Evolutionary conservation across 2,888 invertebrate species (phyloP).

Genomic region (Acronicta leporina): DNA sequence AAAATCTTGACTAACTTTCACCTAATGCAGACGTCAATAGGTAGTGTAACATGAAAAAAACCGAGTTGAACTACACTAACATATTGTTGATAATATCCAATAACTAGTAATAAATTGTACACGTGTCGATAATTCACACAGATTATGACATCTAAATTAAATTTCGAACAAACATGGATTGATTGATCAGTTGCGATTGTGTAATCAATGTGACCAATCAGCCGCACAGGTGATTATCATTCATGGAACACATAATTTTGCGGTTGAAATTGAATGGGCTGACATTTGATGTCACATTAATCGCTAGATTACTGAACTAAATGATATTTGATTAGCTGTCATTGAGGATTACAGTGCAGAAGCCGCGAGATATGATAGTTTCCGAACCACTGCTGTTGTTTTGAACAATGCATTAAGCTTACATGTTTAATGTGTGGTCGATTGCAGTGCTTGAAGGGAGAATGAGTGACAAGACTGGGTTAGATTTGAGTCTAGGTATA

Average conservation of each 20-base stretch:
- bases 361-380: conserved; percentile 37
- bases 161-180: conserved; percentile 55
- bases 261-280: conserved; percentile 69
- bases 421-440: conserved; percentile 1
- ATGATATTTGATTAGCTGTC: conserved; percentile 70
- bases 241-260: conserved; percentile 76
- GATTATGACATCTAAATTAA: conserved; percentile 54
- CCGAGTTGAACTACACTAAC: too few relatives aligned
- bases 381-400: conserved; percentile 31
- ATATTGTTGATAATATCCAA: neutral
- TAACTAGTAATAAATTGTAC: conserved; percentile 7
- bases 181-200: conserved; percentile 56
- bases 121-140: conserved; percentile 34
- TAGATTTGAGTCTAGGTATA: too few relatives aligned
- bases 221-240: conserved; percentile 71
- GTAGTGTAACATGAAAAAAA: too few relatives aligned
- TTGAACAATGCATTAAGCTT: conserved; percentile 11
- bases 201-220: conserved; percentile 71
- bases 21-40: too few relatives aligned
- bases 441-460: neutral
- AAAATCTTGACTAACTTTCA: too few relatives aligned
- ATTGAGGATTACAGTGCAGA: conserved; percentile 53
- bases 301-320: conserved; percentile 70
- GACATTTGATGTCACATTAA: conserved; percentile 69
- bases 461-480: too few relatives aligned